Conservation (phyloP, 2,113 vertebrate genomes). For the Dipodomys merriami region DNA sequence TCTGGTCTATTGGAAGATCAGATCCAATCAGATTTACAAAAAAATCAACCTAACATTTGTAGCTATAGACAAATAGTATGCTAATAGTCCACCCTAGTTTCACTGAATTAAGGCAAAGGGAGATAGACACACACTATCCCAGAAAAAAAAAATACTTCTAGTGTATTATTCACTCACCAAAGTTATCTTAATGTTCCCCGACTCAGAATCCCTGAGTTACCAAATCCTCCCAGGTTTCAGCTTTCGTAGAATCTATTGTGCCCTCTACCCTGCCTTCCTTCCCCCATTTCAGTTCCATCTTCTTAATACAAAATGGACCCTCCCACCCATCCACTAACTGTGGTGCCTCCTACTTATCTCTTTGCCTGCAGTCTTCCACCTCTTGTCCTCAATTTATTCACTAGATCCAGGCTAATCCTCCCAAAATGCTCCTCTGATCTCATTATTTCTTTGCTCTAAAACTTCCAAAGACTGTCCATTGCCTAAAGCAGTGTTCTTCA, state of each 20-base stretch:
- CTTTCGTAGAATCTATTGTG: not conserved
- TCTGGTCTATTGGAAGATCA: not conserved
- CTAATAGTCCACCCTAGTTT: not conserved
- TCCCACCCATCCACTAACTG: not conserved
- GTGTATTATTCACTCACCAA: not conserved
- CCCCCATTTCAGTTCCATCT: not conserved
- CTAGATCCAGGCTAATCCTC: constrained; percentile 28
- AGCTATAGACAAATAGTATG: not conserved
- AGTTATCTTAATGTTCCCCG: not conserved
- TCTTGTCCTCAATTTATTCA: constrained; percentile 26
- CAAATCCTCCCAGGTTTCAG: not conserved
- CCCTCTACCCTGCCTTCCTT: too few relatives aligned
- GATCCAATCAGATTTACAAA: not conserved
- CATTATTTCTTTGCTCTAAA: constrained; percentile 49
- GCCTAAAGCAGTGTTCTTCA: constrained; percentile 43
- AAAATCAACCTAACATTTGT: not conserved
- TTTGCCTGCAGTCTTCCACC: not conserved
- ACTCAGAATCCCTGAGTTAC: not conserved
- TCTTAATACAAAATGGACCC: not conserved
- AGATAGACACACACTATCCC: not conserved
- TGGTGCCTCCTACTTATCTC: not conserved
- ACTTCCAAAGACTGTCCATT: not conserved
- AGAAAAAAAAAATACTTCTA: not conserved
- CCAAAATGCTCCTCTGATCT: constrained; percentile 49
- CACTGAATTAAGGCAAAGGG: not conserved